Percentiles rank a stretch among this genome's conserved stretches.
Evolutionary conservation across 1,140 invertebrate species (phyloP).

Genomic region (Proctacanthus coquilletti): DNA sequence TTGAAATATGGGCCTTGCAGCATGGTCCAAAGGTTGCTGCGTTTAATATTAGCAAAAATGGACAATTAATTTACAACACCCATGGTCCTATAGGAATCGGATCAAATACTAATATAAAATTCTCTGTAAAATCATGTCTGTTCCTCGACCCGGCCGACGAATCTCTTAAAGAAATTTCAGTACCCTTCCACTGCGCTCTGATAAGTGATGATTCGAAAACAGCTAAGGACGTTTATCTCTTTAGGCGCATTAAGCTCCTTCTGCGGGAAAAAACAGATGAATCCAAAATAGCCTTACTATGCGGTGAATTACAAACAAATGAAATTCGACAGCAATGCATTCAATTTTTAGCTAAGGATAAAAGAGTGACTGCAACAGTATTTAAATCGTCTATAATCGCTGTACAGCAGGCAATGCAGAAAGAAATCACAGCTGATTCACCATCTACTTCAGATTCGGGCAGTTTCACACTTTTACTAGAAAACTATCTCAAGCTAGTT

Average conservation of each 20-base stretch:
- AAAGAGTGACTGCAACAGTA: constrained; percentile 17
- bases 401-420: neutral
- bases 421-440: constrained; percentile 7
- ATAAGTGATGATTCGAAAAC: constrained; percentile 73
- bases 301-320: constrained; percentile 53
- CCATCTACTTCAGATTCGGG: no score
- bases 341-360: constrained; percentile 48
- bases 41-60: constrained; percentile 74
- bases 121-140: constrained; percentile 50
- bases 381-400: constrained; percentile 7
- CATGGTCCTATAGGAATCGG: constrained; percentile 61
- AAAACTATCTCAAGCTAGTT: neutral
- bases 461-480: no score
- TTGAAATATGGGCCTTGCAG: constrained; percentile 78
- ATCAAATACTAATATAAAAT: constrained; percentile 33
- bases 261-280: constrained; percentile 37
- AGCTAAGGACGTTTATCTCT: constrained; percentile 71
- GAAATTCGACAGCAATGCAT: constrained; percentile 54
- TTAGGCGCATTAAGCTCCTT: constrained; percentile 59
- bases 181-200: constrained; percentile 83
- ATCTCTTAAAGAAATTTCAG: constrained; percentile 57
- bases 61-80: constrained; percentile 59
- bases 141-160: constrained; percentile 68
- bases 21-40: constrained; percentile 76
- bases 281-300: constrained; percentile 35